Conservation (phyloP, 2,113 vertebrate genomes). For the Pungitius pungitius region DNA sequence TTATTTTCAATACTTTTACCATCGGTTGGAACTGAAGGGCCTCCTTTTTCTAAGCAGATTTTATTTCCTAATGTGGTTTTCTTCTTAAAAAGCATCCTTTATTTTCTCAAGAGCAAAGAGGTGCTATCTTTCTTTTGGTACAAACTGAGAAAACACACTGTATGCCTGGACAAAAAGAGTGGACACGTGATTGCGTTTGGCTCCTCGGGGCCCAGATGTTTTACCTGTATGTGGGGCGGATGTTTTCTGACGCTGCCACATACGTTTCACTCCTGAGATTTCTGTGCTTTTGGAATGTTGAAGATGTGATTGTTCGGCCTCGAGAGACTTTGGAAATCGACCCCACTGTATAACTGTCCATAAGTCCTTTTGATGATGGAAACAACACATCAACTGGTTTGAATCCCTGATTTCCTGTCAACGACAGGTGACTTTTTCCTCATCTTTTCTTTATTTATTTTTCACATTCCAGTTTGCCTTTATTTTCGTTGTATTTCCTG, state of each 20-base stretch:
- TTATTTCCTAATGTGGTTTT: constrained; percentile 58
- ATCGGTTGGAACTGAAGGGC: constrained; percentile 52
- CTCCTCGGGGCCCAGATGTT: constrained; percentile 54
- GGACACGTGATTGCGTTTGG: constrained; percentile 72
- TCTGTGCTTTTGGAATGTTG: constrained; percentile 32
- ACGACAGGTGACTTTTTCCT: background rate
- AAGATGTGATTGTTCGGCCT: constrained; percentile 19
- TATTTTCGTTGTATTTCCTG: constrained; percentile 45
- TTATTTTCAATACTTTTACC: constrained; percentile 76
- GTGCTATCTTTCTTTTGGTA: constrained; percentile 66
- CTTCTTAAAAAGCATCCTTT: constrained; percentile 56
- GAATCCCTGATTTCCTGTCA: constrained; percentile 23
- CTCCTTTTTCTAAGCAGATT: constrained; percentile 63
- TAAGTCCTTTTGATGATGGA: constrained; percentile 7
- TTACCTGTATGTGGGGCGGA: constrained; percentile 45
- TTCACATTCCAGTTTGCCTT: constrained; percentile 39
- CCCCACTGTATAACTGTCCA: constrained; percentile 11
- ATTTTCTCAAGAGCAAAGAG: constrained; percentile 62
- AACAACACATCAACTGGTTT: constrained; percentile 23
- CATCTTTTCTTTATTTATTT: background rate
- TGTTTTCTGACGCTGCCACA: constrained; percentile 53
- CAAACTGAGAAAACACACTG: constrained; percentile 29
- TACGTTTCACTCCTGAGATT: constrained; percentile 44
- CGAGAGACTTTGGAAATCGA: constrained; percentile 19
- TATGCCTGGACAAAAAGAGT: constrained; percentile 53